Base-by-base conservation (phyloP, 2,797 vertebrate species). In the Sebastes vulpes region DNA sequence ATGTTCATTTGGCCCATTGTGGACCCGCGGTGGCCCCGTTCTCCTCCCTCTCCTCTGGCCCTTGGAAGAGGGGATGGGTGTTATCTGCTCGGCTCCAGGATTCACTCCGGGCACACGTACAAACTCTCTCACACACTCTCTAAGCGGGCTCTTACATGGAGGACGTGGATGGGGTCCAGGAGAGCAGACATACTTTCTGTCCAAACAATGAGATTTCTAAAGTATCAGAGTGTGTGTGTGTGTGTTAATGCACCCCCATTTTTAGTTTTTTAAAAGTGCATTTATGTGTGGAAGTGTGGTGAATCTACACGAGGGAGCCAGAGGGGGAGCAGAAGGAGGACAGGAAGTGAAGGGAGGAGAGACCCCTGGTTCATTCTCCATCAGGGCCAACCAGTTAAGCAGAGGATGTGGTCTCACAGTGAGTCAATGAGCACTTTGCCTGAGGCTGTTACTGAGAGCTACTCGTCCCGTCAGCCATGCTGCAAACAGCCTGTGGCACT, bases 21-120 rank as follows among this genome's bases (percentile, higher is more conserved):
- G 85, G 73, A 57, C 84, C 79, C 46, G 21, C 11, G 8, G 72
- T 60, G 77, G 79, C 42, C 80, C 60, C 35, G 70, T 71, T 79
- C 78, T 82, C 74, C 82, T 57, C 14, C 11, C 72, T 82, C 77
- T 84, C 83, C 70, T 77, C 64, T 89, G 83, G 88, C 87, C 77
- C 86, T 79, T 77, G 72, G 75, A 75, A 71, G 77, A 82, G 69
- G 75, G 81, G 71, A 75, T 79, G 83, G 89, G 89, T 89, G 89
- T 93, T 95, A 95, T 95, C 94, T 92, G 80, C 87, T 77, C 67
- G 0, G 80, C 87, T 89, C 79, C 92, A 93, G 90, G 85, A 87
- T 78, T 88, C 79, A 84, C 86, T 89, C 77, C 85, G 86, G 91
- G 92, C 90, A 90, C 79, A 35, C 42, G 48, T 65, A 90, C 86